These are phyloP conservation scores for Paedocypris sp. DNA, from an alignment of 2,113 vertebrate species.

Conservation along the genomic window DNA sequence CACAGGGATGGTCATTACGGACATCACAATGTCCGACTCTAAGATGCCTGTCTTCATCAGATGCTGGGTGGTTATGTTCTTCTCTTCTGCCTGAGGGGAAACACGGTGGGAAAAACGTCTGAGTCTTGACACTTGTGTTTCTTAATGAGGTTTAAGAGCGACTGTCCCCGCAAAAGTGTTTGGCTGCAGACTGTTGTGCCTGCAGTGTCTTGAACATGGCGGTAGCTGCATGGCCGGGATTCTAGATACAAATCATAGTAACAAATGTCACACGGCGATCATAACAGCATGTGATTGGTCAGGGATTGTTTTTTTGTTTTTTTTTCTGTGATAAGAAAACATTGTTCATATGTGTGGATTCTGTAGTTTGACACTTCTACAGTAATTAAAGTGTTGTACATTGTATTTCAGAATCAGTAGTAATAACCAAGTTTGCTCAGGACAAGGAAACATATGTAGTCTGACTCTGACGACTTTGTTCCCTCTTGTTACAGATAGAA, in stretches of 20 bases:
- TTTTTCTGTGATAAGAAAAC: too few species aligned
- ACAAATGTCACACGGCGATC: too few species aligned
- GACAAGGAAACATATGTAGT: too few species aligned
- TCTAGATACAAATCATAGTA: not conserved
- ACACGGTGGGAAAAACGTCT: conserved; percentile 24
- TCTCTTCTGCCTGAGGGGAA: conserved; percentile 26
- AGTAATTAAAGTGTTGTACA: too few species aligned
- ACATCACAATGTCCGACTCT: conserved; percentile 44
- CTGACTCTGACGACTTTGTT: too few species aligned
- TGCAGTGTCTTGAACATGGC: not conserved
- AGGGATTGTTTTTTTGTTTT: too few species aligned
- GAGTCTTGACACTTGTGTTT: conserved; percentile 7
- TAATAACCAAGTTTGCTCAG: too few species aligned
- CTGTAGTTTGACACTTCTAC: too few species aligned
- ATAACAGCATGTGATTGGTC: too few species aligned
- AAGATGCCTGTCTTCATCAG: conserved; percentile 32
- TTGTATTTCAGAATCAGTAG: too few species aligned
- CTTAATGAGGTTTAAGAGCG: conserved; percentile 19
- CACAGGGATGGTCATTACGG: conserved; percentile 42
- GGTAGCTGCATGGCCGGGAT: conserved; percentile 2
- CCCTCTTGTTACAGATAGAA: too few species aligned
- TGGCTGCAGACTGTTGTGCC: conserved; percentile 8
- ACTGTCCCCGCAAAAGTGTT: conserved; percentile 6
- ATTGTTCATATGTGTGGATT: too few species aligned
- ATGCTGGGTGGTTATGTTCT: conserved; percentile 26